Evolutionary conservation across 23 tunicate genomes (phyloP).

Genomic region (Botrylloides violaceus): DNA sequence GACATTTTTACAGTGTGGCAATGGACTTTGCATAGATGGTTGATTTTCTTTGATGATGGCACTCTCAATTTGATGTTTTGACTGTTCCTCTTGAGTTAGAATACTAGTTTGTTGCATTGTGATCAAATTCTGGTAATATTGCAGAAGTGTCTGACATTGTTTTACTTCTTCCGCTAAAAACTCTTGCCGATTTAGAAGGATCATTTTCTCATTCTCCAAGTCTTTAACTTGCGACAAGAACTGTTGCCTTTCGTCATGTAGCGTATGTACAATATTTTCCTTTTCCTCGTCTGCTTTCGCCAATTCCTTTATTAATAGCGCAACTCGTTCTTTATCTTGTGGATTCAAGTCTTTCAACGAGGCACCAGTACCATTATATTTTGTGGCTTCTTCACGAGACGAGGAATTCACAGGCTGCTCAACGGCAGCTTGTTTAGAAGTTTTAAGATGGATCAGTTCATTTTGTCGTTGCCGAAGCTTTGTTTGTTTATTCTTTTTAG

Average conservation of each 20-base stretch:
- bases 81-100: not conserved
- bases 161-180: constrained; percentile 19
- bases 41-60: not conserved
- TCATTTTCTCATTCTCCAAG: constrained; percentile 19
- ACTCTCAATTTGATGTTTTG: not conserved
- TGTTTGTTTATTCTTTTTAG: not conserved
- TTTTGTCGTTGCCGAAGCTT: not conserved
- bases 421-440: not conserved
- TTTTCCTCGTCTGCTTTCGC: constrained; percentile 66
- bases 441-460: not conserved
- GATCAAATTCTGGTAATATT: constrained; percentile 17
- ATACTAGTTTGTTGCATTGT: constrained; percentile 12
- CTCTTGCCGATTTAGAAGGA: constrained; percentile 3
- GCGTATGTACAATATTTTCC: constrained; percentile 28
- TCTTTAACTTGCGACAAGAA: constrained; percentile 29
- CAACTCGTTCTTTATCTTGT: constrained; percentile 64
- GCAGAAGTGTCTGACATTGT: constrained; percentile 19
- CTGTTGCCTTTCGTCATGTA: constrained; percentile 37
- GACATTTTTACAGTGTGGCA: not conserved
- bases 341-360: constrained; percentile 51
- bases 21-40: not conserved
- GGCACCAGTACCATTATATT: not conserved
- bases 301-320: constrained; percentile 52
- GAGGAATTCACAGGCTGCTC: not conserved
- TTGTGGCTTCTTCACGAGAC: not conserved